Percentiles rank a stretch among this genome's conserved stretches.
Conservation (phyloP, 2,888 invertebrate species). For the Cheilosia grossa region DNA sequence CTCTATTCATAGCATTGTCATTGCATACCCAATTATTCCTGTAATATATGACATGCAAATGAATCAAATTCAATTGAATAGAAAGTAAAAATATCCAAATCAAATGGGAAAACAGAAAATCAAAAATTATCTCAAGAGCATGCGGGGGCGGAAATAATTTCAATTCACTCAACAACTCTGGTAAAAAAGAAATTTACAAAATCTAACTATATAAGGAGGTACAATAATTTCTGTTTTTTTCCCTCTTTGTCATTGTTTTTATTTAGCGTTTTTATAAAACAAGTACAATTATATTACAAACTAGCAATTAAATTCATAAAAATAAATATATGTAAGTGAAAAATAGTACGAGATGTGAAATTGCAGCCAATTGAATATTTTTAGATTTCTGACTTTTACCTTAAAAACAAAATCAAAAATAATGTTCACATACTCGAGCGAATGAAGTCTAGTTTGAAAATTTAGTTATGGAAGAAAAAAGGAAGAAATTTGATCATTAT, state of each 20-base stretch:
- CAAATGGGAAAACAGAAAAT: conserved; percentile 6
- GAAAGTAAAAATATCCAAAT: conserved; percentile 7
- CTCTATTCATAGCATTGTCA: conserved; percentile 5
- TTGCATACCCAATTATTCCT: conserved; percentile 38
- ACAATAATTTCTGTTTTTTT: conserved; percentile 1
- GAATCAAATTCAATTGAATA: conserved; percentile 39
- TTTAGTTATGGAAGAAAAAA: neutral
- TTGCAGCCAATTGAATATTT: conserved; percentile 15
- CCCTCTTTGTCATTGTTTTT: conserved; percentile 23
- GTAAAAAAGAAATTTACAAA: conserved; percentile 64
- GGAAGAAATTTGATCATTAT: neutral
- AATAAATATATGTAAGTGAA: conserved; percentile 15
- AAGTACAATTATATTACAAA: conserved; percentile 18
- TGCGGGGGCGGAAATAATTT: conserved; percentile 60
- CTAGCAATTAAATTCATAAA: conserved; percentile 27
- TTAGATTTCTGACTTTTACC: conserved; percentile 12
- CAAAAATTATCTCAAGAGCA: conserved; percentile 40
- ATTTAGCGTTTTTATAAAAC: conserved; percentile 16
- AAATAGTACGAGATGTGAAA: conserved; percentile 2
- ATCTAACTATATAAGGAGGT: conserved; percentile 58
- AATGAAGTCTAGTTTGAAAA: conserved; percentile 1
- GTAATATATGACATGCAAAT: conserved; percentile 52
- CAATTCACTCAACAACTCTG: conserved; percentile 73
- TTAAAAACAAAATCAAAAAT: neutral
- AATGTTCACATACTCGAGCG: conserved; percentile 8